These are phyloP conservation scores for Drosophila cardini DNA, from an alignment of 1,140 invertebrate genomes.

Conservation along the genomic window DNA sequence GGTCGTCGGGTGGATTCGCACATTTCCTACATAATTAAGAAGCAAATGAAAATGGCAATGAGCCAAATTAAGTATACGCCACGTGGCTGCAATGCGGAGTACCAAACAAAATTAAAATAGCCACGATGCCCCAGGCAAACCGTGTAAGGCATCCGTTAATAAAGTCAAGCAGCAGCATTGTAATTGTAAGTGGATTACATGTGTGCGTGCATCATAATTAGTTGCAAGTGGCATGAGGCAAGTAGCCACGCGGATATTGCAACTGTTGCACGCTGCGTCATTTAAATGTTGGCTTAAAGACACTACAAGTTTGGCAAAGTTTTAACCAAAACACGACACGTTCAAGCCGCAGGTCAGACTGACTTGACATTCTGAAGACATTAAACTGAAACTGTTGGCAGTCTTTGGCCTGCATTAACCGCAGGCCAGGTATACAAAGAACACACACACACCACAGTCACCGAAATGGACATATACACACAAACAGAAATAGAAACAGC, in stretches of 20 bases:
- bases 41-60: conserved; percentile 30
- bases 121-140: conserved; percentile 14
- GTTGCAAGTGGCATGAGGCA: conserved; percentile 12
- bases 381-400: conserved; percentile 74
- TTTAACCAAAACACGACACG: conserved; percentile 31
- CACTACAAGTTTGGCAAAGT: conserved; percentile 19
- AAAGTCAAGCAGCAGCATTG: conserved; percentile 16
- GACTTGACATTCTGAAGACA: conserved; percentile 75
- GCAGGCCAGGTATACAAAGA: conserved; percentile 37
- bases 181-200: conserved; percentile 39
- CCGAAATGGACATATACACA: neutral
- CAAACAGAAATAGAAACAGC: conserved; percentile 11
- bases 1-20: conserved; percentile 7
- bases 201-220: conserved; percentile 31
- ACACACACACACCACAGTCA: no score
- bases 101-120: conserved; percentile 31
- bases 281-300: neutral
- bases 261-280: conserved; percentile 19
- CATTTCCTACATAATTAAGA: conserved; percentile 54
- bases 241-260: neutral
- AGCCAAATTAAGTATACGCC: conserved; percentile 47
- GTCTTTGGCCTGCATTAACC: conserved; percentile 44
- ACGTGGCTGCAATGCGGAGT: conserved; percentile 21
- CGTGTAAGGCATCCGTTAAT: conserved; percentile 25
- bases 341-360: conserved; percentile 40